Conservation (phyloP, 1,140 invertebrate genomes). For the Orius laevigatus region DNA sequence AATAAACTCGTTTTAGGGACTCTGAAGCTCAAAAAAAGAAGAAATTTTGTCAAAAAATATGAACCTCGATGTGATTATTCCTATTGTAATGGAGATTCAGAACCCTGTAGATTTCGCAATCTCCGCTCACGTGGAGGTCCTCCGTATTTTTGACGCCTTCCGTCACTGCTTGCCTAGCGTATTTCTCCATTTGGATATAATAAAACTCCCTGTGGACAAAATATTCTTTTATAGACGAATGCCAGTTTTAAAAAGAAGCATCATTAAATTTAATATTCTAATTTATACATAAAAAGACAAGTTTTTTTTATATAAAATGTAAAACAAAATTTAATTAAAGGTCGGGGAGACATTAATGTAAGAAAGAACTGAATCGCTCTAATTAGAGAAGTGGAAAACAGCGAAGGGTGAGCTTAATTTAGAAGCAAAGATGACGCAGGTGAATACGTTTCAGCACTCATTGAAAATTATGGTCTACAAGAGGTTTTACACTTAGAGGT, state of each 20-base stretch:
- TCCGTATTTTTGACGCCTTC: conserved; percentile 88
- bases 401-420: conserved; percentile 16
- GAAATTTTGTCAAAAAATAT: conserved; percentile 15
- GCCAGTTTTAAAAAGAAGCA: background rate
- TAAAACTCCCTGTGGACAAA: conserved; percentile 82
- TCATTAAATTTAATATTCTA: too few species aligned
- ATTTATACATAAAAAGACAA: too few species aligned
- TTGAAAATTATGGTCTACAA: conserved; percentile 4
- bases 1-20: background rate
- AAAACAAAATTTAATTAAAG: too few species aligned
- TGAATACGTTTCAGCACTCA: background rate
- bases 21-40: background rate
- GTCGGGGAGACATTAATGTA: too few species aligned
- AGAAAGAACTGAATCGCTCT: background rate
- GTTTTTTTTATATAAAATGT: too few species aligned
- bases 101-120: conserved; percentile 94
- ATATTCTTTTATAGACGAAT: conserved; percentile 1
- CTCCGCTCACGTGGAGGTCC: conserved; percentile 80
- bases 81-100: conserved; percentile 99
- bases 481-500: conserved; percentile 5
- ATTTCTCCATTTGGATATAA: conserved; percentile 99
- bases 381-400: conserved; percentile 5
- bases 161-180: conserved; percentile 89
- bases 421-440: conserved; percentile 4
- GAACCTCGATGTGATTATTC: conserved; percentile 99